Base-by-base conservation (phyloP, 2,113 vertebrate species). In the Riparia riparia region DNA sequence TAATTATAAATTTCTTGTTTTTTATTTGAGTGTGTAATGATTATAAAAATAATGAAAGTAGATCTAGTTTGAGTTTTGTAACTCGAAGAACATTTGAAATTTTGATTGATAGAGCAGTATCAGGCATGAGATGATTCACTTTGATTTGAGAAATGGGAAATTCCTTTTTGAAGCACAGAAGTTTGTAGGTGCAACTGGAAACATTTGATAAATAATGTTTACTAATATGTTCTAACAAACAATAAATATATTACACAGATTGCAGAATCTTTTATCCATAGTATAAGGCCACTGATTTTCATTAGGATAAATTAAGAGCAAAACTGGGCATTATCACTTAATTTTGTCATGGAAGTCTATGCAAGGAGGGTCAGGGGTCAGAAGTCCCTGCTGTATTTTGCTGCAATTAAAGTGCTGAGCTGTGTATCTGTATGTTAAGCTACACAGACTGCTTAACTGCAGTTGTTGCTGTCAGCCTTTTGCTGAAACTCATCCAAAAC, bases 401-500 rank as follows among this genome's bases (percentile, higher is more conserved):
- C 58, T 93, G 56, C 74, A 41, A 41, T 87, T 93, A 60, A 74
- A 85, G 37, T 85, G 53, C 63, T 64, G 85, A 90, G 68, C 6
- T 73, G 79, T 69, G 10, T 64, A 34, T 87, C 7, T 58, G 18
- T 70, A 18, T 26, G 45, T 66, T 66, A 63, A 94, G 39, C 73
- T 89, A 50, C 54, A 66, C n/a, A 44, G 54, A 49, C 32, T 28
- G 54, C 32, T 86, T 34, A 44, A 63, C 61, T 91, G 70, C 42
- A 70, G n/a, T 49, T 71, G 28, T 20, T 68, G 47, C 50, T 87
- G 86, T 88, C 76, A 77, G 41, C 53, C 57, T 41, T 32, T 66
- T 32, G 26, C 18, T 97, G 89, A 96, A 95, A 89, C 60, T 81
- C 24, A 79, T 95, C 54, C 90, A 93, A 86, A 68, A 93, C 51